Evolutionary conservation across 2,888 invertebrate species (phyloP).

Genomic region (Phalera bucephala): DNA sequence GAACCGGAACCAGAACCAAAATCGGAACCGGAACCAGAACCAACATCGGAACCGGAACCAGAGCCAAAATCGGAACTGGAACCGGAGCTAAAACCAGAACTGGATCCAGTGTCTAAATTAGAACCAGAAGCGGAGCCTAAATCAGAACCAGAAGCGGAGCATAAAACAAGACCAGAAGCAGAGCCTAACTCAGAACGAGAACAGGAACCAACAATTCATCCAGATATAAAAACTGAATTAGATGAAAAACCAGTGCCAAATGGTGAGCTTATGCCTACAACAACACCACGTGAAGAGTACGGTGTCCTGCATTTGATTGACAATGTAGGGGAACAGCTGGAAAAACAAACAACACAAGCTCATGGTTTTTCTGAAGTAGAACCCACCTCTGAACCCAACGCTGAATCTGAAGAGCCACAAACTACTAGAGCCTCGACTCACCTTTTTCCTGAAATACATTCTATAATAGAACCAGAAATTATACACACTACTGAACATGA

Average conservation of each 20-base stretch:
- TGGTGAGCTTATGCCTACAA: neutral
- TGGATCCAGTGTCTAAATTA: slow-evolving; percentile 4
- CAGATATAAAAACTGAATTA: slow-evolving; percentile 15
- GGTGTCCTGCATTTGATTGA: neutral
- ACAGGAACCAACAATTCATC: too few species aligned
- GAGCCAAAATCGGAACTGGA: slow-evolving; percentile 31
- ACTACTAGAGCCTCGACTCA: neutral
- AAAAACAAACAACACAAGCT: neutral
- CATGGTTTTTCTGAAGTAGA: slow-evolving; percentile 1
- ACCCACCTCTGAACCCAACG: slow-evolving; percentile 3
- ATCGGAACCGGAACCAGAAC: slow-evolving; percentile 4
- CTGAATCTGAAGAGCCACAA: slow-evolving; percentile 38
- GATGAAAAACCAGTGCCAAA: slow-evolving; percentile 2
- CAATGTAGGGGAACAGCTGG: too few species aligned
- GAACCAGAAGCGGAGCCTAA: slow-evolving; percentile 7
- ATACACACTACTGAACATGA: slow-evolving; percentile 48
- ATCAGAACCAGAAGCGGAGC: slow-evolving; percentile 6
- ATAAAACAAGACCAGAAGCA: slow-evolving; percentile 5
- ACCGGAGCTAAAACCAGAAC: slow-evolving; percentile 8
- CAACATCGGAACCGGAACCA: slow-evolving; percentile 29
- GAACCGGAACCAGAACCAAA: slow-evolving; percentile 3
- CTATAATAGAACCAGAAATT: slow-evolving; percentile 7
- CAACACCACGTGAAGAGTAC: neutral
- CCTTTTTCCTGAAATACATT: slow-evolving; percentile 4
- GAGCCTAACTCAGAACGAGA: slow-evolving; percentile 11